These are phyloP conservation scores for Melieria omissa DNA, from an alignment of 2,888 invertebrate genomes.

Conservation along the genomic window DNA sequence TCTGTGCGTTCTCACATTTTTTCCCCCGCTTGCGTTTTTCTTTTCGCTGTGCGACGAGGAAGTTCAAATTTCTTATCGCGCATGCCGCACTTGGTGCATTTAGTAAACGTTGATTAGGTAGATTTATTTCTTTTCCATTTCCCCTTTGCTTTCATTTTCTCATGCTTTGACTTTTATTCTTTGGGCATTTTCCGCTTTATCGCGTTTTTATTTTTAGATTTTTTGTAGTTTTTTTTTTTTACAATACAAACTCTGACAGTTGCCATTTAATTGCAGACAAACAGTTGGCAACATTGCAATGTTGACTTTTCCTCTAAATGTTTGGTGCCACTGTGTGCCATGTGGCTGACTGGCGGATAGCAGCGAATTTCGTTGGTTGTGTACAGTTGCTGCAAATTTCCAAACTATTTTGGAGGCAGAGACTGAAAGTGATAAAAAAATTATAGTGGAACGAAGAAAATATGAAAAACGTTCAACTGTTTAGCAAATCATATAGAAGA, in stretches of 20 bases:
- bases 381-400: too few relatives aligned
- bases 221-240: not conserved
- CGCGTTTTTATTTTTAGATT: slow-evolving; percentile 5
- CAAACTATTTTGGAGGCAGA: too few relatives aligned
- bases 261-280: slow-evolving; percentile 2
- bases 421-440: too few relatives aligned
- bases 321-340: not conserved
- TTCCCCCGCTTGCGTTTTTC: slow-evolving; percentile 17
- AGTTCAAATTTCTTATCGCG: slow-evolving; percentile 1
- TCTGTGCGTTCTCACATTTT: slow-evolving; percentile 10
- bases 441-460: too few relatives aligned
- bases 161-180: not conserved
- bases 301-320: not conserved
- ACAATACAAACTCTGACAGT: not conserved
- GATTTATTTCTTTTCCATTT: slow-evolving; percentile 19
- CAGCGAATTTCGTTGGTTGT: too few relatives aligned
- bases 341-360: too few relatives aligned
- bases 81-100: not conserved
- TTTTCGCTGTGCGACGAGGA: not conserved
- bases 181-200: slow-evolving; percentile 23
- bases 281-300: not conserved
- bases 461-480: too few relatives aligned
- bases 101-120: slow-evolving; percentile 22
- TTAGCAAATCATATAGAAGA: too few relatives aligned
- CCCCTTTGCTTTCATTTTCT: slow-evolving; percentile 17